Evolutionary conservation across 2,888 invertebrate species (phyloP).

Genomic region (Xestia sexstrigata): DNA sequence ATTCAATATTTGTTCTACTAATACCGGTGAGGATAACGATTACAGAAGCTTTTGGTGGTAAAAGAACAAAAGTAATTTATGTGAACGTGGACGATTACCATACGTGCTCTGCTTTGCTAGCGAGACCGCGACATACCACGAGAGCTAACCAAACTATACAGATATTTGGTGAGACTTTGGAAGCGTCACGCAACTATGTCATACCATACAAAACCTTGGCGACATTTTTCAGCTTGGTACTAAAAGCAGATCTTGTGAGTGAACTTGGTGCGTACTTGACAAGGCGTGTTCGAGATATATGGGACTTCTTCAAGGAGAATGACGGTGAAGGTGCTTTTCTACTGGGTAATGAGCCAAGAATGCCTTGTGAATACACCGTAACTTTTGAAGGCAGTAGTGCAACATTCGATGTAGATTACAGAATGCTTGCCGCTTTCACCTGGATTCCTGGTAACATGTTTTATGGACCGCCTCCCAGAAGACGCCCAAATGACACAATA

Average conservation of each 20-base stretch:
- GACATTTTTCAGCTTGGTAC: slow-evolving; percentile 1
- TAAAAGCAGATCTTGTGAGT: neutral
- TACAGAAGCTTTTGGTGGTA: neutral
- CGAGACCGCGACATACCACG: neutral
- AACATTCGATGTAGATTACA: neutral
- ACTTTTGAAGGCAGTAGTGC: neutral
- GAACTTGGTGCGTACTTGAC: slow-evolving; percentile 4
- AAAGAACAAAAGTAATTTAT: slow-evolving; percentile 1
- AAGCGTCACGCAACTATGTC: neutral
- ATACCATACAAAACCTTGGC: neutral
- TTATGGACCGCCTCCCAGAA: neutral
- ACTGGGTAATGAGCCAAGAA: too few relatives aligned
- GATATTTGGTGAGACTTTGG: neutral
- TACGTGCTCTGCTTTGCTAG: neutral
- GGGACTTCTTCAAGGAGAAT: slow-evolving; percentile 1
- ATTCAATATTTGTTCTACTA: neutral
- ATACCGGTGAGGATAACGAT: neutral
- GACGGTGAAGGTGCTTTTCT: neutral
- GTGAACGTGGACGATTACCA: neutral
- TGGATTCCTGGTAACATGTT: neutral
- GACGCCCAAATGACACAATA: neutral
- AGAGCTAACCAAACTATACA: neutral
- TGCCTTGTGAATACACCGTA: neutral
- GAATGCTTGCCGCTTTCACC: slow-evolving; percentile 3
- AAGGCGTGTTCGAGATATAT: slow-evolving; percentile 1